phyloP scores from a whole-genome alignment of 2,888 invertebrate species.

The Cosmopolites sordidus region DNA sequence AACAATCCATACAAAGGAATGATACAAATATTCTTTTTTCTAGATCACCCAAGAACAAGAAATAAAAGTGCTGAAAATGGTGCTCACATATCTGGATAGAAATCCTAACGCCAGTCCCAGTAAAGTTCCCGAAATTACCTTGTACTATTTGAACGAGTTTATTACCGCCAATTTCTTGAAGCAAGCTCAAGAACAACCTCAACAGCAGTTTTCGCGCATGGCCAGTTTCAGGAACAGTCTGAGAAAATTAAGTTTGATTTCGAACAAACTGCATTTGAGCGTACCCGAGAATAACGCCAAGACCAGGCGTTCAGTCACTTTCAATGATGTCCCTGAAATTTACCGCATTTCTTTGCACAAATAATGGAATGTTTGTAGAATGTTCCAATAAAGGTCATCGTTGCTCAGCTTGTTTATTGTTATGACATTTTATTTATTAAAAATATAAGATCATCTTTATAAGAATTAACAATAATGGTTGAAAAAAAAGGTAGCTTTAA shows the following conservation, averaged over 20 bases:
- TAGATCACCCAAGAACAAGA: slow-evolving; percentile 39
- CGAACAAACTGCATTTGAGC: slow-evolving; percentile 24
- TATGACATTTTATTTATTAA: no score
- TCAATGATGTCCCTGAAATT: slow-evolving; percentile 38
- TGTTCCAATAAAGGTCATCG: not conserved
- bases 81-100: slow-evolving; percentile 37
- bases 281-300: slow-evolving; percentile 12
- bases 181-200: slow-evolving; percentile 29
- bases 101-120: slow-evolving; percentile 34
- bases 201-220: slow-evolving; percentile 28
- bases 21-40: no score
- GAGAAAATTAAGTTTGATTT: slow-evolving; percentile 34
- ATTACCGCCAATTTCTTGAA: slow-evolving; percentile 33
- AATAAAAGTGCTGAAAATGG: slow-evolving; percentile 37
- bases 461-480: no score
- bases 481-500: no score
- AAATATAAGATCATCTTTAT: no score
- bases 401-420: no score
- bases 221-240: slow-evolving; percentile 38
- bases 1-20: no score
- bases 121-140: slow-evolving; percentile 40
- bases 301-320: slow-evolving; percentile 37
- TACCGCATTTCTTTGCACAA: slow-evolving; percentile 32
- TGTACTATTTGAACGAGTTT: slow-evolving; percentile 34
- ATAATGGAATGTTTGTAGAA: not conserved